Conservation (phyloP, 2,797 vertebrate genomes). For the Anniella stebbinsi region DNA sequence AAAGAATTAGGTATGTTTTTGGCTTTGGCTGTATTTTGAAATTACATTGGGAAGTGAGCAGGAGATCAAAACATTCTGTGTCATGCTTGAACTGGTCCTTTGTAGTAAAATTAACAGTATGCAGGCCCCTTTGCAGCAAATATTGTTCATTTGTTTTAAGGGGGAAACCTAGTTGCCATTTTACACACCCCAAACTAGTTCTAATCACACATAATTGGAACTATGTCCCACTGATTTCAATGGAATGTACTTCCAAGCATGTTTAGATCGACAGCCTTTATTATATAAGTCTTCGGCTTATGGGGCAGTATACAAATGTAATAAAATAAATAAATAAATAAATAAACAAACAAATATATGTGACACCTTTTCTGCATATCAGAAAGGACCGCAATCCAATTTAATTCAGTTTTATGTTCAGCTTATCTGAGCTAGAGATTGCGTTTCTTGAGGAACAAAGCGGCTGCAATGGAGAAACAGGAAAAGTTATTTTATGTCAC, state of each 20-base stretch:
- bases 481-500: constrained; percentile 84
- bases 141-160: constrained; percentile 13
- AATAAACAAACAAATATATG: too few species aligned
- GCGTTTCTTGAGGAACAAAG: constrained; percentile 78
- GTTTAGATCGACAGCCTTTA: constrained; percentile 1
- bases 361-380: constrained; percentile 67
- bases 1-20: constrained; percentile 15
- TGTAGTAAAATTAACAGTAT: constrained; percentile 42
- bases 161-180: constrained; percentile 68
- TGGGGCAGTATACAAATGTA: too few species aligned
- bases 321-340: too few species aligned
- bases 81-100: constrained; percentile 56
- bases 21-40: constrained; percentile 31
- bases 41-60: background rate
- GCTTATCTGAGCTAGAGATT: constrained; percentile 72
- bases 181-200: constrained; percentile 20
- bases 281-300: too few species aligned
- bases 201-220: background rate
- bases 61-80: background rate
- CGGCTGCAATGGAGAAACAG: constrained; percentile 81
- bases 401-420: constrained; percentile 78
- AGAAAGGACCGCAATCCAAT: constrained; percentile 71
- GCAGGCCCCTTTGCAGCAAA: constrained; percentile 51
- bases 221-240: constrained; percentile 1
- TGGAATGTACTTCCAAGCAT: background rate